Evolutionary conservation across 2,113 vertebrate genomes (phyloP), one percentile per base, ranked within the genome.

Genomic region (Mastomys natalensis): DNA sequence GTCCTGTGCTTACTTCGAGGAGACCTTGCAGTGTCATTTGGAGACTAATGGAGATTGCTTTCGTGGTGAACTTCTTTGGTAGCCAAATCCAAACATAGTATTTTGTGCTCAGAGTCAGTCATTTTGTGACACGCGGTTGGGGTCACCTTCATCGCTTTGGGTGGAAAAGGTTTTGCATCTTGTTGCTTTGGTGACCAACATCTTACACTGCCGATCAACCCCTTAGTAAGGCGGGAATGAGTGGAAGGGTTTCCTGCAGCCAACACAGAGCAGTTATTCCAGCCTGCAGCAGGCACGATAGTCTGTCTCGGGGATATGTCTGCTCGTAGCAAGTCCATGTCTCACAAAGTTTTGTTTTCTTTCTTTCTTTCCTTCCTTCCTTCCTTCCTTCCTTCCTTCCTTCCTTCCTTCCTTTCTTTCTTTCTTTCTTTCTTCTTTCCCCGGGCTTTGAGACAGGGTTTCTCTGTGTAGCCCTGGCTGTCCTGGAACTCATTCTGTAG

Each of bases 101-200:
- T 19, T 16, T 90, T 92, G 66, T 89, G 40, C 73, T 68, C 87
- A 90, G 7, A 82, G 87, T 92, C n/a, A n/a, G n/a, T n/a, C 90
- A 55, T 77, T 90, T 84, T 51, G 84, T n/a, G 81, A 60, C 62
- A 26, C 9, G 55, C 51, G 55, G 26, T 34, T 4, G 6, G 16
- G 15, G 11, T 55, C 73, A 91, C 53, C 73, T 66, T 89, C n/a
- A 11, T 4, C 1, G 81, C 31, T 86, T 48, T 40, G 34, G 24
- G 48, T 53, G 73, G 16, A 55, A 86, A 40, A 21, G 34, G 40
- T 85, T 26, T 45, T 51, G 37, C 51, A 9, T 89, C 53, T n/a
- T 53, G 55, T 70, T 80, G 26, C 64, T 89, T 51, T 70, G 64
- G 81, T 74, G 77, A 13, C 85, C 53, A n/a, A 40, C 29, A 34